Base-by-base conservation (phyloP, 2,888 invertebrate species). In the Trisateles emortualis region DNA sequence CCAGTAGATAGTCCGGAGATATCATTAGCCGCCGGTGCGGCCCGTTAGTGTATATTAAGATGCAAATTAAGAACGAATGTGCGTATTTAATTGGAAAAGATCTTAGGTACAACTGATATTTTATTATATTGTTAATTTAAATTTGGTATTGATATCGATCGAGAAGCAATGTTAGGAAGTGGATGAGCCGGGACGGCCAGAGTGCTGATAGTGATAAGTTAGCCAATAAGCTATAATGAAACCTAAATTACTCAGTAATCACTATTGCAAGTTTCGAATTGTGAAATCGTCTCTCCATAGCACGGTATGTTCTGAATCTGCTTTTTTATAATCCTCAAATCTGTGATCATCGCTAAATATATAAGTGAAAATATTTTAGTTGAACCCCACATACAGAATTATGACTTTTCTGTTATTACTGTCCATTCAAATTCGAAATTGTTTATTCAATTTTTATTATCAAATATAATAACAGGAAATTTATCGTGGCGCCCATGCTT, bases 31-130 rank as follows among this genome's bases (percentile, higher is more conserved):
- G 76, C 69, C 64, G 60, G 61, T 55, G 75, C 78, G 77, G 72
- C 71, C 64, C 70, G 72, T 74, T 81, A 81, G 78, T 89, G 85
- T 90, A 87, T 86, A 87, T 77, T 87, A 78, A 81, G 75, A 87
- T 82, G 86, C 80, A 82, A 86, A 81, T 77, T 78, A 76, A 79
- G 82, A 86, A 84, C 78, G 86, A 83, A 85, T 86, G 87, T 88
- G 86, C 88, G 86, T 89, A 86, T 88, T 88, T 83, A 86, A 86
- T 78, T 86, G 87, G 88, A 89, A 90, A 88, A 90, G 90, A 92
- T 92, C 92, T 92, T 91, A 92, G 92, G 90, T 91, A 91, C 90
- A 92, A 92, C 91, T 91, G 90, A 91, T 91, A 91, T 91, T 91
- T 91, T 91, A 92, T 90, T 89, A 89, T 90, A 88, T 87, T 91